phyloP scores from a whole-genome alignment of 2,888 invertebrate genomes.

The Cantharis rufa region DNA sequence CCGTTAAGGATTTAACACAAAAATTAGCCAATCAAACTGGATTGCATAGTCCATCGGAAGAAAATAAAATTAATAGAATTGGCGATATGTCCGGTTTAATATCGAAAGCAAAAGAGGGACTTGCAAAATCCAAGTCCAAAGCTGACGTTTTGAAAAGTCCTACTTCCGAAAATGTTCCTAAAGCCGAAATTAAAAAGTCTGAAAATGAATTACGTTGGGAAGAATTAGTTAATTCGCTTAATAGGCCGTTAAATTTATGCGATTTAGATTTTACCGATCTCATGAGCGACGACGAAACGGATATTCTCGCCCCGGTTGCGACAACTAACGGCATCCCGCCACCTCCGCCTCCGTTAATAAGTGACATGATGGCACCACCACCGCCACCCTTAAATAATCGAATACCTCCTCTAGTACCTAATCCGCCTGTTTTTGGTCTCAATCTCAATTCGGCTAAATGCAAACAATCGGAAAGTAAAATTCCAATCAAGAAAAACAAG shows the following conservation, averaged over 20 bases:
- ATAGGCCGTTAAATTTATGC: constrained; percentile 80
- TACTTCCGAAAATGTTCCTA: constrained; percentile 66
- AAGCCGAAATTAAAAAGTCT: constrained; percentile 76
- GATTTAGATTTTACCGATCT: constrained; percentile 97
- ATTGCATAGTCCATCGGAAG: constrained; percentile 61
- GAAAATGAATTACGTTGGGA: constrained; percentile 97
- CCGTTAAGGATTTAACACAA: constrained; percentile 87
- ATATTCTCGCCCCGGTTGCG: constrained; percentile 70
- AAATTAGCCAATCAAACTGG: constrained; percentile 75
- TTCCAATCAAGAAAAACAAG: constrained; percentile 80
- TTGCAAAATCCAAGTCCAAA: constrained; percentile 85
- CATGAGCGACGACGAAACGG: constrained; percentile 84
- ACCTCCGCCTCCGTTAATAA: constrained; percentile 69
- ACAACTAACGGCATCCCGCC: constrained; percentile 73
- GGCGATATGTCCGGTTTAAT: constrained; percentile 89
- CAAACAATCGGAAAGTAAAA: constrained; percentile 53
- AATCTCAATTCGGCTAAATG: constrained; percentile 38
- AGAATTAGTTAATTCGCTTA: constrained; percentile 66
- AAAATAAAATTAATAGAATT: constrained; percentile 66
- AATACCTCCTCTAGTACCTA: constrained; percentile 56
- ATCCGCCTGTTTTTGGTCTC: constrained; percentile 58
- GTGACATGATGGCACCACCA: constrained; percentile 55
- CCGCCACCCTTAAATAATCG: constrained; percentile 59
- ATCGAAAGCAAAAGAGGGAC: constrained; percentile 89
- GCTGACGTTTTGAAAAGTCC: constrained; percentile 76